Evolutionary conservation across 2,888 invertebrate species (phyloP).

Genomic region (Watsonalla cultraria): DNA sequence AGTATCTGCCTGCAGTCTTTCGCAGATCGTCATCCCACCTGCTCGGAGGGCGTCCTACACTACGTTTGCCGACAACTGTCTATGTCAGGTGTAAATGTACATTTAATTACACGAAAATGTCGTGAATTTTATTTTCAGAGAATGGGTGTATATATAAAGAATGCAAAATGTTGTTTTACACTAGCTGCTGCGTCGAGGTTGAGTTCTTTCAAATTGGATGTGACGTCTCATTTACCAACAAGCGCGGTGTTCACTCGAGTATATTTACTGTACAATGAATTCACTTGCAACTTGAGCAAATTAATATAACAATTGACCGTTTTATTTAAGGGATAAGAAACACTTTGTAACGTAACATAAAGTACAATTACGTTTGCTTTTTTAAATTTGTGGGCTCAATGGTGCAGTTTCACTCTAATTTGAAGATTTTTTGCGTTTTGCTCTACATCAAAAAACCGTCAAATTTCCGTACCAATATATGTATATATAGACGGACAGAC

Average conservation of each 20-base stretch:
- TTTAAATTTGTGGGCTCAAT: no score
- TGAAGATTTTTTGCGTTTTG: no score
- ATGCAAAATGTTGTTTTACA: constrained; percentile 38
- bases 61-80: no score
- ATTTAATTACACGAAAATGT: constrained; percentile 59
- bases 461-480: no score
- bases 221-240: constrained; percentile 17
- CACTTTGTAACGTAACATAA: neutral
- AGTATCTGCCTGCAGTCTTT: no score
- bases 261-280: neutral
- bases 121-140: constrained; percentile 39
- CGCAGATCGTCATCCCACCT: no score
- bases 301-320: neutral
- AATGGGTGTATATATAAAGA: constrained; percentile 38
- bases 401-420: no score
- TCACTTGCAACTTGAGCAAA: neutral
- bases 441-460: no score
- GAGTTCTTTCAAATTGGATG: constrained; percentile 27
- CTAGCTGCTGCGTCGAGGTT: constrained; percentile 20
- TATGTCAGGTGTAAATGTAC: constrained; percentile 51
- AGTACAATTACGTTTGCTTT: no score
- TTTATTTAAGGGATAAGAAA: neutral
- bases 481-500: no score
- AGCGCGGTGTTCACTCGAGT: neutral
- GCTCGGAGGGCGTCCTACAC: no score